phyloP scores from a whole-genome alignment of 2,888 invertebrate genomes.

The Dynastes tityus region DNA sequence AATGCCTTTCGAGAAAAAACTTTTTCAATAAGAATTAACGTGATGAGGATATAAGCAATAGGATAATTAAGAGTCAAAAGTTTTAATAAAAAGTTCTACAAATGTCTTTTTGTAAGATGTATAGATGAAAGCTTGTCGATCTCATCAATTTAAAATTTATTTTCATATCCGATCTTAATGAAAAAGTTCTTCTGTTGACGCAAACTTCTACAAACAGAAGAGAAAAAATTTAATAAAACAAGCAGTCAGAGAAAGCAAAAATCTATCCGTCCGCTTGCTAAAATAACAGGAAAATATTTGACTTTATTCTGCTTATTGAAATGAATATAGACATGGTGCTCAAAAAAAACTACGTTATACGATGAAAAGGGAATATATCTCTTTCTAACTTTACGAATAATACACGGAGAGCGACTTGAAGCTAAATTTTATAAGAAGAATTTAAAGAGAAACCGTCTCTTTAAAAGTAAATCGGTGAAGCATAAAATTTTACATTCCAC shows the following conservation, averaged over 20 bases:
- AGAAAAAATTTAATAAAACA: conserved; percentile 41
- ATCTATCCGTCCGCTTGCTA: conserved; percentile 22
- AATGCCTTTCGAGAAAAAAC: not conserved
- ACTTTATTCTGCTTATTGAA: conserved; percentile 38
- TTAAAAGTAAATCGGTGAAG: not conserved
- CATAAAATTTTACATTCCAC: conserved; percentile 15
- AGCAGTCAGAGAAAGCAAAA: conserved; percentile 26
- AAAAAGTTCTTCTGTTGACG: conserved; percentile 39
- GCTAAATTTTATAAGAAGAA: not conserved
- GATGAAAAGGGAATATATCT: conserved; percentile 8
- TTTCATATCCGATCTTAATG: conserved; percentile 32
- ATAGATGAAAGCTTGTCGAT: conserved; percentile 30
- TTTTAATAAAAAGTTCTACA: conserved; percentile 32
- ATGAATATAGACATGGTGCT: conserved; percentile 20
- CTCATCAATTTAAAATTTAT: conserved; percentile 31
- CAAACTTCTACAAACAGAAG: conserved; percentile 35
- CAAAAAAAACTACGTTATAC: not conserved
- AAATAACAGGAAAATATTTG: conserved; percentile 36
- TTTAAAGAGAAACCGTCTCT: not conserved
- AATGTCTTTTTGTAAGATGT: conserved; percentile 34
- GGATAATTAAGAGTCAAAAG: conserved; percentile 18
- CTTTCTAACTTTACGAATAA: not conserved
- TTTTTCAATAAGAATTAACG: conserved; percentile 3
- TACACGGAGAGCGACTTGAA: not conserved
- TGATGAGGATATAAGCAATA: conserved; percentile 14